Evolutionary conservation across 2,888 invertebrate genomes (phyloP), one percentile per base, ranked within the genome.

Genomic region (Cyaniris semiargus): DNA sequence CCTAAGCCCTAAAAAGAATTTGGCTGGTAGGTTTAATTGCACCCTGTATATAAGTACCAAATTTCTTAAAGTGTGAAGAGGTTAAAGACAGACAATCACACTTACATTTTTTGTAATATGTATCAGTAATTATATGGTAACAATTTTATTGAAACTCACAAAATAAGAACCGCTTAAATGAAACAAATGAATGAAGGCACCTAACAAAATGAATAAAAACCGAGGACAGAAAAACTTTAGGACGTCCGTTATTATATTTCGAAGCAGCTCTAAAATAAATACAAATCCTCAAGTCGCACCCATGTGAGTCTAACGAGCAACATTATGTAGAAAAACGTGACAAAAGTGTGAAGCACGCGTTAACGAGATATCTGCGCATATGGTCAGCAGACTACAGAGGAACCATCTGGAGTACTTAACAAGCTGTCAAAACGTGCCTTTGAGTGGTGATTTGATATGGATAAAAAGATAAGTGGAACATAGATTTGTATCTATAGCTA

Each of bases 331-430:
- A 71, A 70, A 76, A 76, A 76, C 76, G 76, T 77, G 72, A 77
- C 76, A 72, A 77, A 77, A 71, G 56, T 71, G 71, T 77, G 34
- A 58, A 77, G 71, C 76, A 76, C 71, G 76, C 71, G 76, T 72
- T 77, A 77, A 77, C 76, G 71, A 77, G 76, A 72, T 38, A 56
- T 48, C 18, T 72, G 72, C 76, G 6, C 34, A 77, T 56, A 77
- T 77, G 77, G 77, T 77, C 77, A 77, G 71, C 71, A 13, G n/a
- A 53, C 53, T 53, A 44, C 10, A 77, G 78, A 70, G 78, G 70
- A 48, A 66, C 34, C 38, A 66, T 78, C 78, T 78, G 60, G 56
- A 48, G 66, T 23, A 77, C 79, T 60, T 79, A 71, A 77, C 77
- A 38, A 77, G 70, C 76, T 70, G 58, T 77, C 72, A 77, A 23